Percentiles rank a stretch among this genome's conserved stretches.
These are phyloP conservation scores for Enteromius argenteus DNA, from an alignment of 2,797 vertebrate genomes.

Conservation along the genomic window DNA sequence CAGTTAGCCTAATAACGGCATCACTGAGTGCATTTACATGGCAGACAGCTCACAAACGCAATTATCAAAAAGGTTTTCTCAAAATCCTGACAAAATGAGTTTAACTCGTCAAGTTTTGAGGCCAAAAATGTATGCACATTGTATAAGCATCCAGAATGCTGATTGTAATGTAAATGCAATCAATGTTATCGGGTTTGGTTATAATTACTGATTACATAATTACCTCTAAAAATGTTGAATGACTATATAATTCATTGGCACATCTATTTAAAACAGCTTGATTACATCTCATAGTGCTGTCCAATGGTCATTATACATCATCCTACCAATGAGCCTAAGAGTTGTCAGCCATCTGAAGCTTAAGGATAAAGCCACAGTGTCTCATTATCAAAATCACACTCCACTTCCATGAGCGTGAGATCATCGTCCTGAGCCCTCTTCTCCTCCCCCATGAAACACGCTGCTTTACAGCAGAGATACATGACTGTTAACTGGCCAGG, in stretches of 20 bases:
- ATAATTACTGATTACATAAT: slow-evolving; percentile 65
- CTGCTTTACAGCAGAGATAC: slow-evolving; percentile 79
- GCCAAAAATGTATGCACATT: slow-evolving; percentile 1
- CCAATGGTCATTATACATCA: slow-evolving; percentile 77
- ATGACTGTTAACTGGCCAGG: slow-evolving; percentile 86
- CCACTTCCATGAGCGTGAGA: slow-evolving; percentile 68
- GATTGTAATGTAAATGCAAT: slow-evolving; percentile 49
- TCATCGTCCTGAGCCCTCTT: slow-evolving; percentile 73
- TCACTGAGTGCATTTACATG: slow-evolving; percentile 14
- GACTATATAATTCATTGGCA: slow-evolving; percentile 58
- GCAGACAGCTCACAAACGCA: not conserved
- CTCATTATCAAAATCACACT: slow-evolving; percentile 73
- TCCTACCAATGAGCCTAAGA: slow-evolving; percentile 69
- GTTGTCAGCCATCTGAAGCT: slow-evolving; percentile 40
- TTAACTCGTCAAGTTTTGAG: not conserved
- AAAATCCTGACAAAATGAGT: not conserved
- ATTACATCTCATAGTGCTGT: slow-evolving; percentile 68
- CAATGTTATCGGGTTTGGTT: slow-evolving; percentile 62
- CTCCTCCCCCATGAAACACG: slow-evolving; percentile 66
- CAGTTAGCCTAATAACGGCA: slow-evolving; percentile 15
- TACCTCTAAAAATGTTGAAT: slow-evolving; percentile 57
- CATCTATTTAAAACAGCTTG: slow-evolving; percentile 24
- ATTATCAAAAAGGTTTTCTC: not conserved
- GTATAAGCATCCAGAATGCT: not conserved
- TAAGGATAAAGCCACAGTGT: slow-evolving; percentile 70